phyloP scores from a whole-genome alignment of 2,113 vertebrate genomes.

The Suncus etruscus region DNA sequence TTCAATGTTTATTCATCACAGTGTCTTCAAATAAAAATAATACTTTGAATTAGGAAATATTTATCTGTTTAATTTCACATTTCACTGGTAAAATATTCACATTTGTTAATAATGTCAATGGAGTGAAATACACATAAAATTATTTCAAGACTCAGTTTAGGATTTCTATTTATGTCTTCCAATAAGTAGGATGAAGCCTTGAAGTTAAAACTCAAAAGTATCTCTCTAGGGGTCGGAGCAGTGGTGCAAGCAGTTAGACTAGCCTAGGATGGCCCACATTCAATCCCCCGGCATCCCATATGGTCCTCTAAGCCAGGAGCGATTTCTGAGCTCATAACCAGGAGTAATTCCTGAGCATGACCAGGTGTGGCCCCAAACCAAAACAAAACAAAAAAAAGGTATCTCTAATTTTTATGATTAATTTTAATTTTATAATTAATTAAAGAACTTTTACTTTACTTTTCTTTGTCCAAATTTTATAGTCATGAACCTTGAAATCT shows the following conservation, averaged over 20 bases:
- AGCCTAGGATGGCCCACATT: no score
- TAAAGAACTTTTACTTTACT: neutral
- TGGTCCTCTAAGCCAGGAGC: no score
- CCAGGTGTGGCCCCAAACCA: no score
- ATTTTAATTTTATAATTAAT: conserved; percentile 16
- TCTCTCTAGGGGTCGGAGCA: no score
- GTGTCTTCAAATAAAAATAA: rapidly evolving
- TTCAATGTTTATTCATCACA: conserved; percentile 35
- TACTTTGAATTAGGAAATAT: neutral
- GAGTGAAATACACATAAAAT: neutral
- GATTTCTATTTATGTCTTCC: neutral
- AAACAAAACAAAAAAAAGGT: no score
- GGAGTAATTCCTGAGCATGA: no score
- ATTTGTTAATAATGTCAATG: neutral
- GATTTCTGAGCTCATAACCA: no score
- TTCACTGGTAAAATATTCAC: rapidly evolving
- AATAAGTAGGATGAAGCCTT: no score
- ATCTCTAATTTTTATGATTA: no score
- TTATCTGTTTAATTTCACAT: neutral
- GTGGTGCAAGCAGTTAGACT: no score
- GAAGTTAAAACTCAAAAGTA: no score
- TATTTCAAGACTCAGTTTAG: neutral
- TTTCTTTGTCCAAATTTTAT: neutral
- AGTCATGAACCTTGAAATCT: conserved; percentile 8
- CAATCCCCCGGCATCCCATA: no score